These are phyloP conservation scores for Nysson spinosus DNA, from an alignment of 2,888 invertebrate genomes.

Conservation along the genomic window DNA sequence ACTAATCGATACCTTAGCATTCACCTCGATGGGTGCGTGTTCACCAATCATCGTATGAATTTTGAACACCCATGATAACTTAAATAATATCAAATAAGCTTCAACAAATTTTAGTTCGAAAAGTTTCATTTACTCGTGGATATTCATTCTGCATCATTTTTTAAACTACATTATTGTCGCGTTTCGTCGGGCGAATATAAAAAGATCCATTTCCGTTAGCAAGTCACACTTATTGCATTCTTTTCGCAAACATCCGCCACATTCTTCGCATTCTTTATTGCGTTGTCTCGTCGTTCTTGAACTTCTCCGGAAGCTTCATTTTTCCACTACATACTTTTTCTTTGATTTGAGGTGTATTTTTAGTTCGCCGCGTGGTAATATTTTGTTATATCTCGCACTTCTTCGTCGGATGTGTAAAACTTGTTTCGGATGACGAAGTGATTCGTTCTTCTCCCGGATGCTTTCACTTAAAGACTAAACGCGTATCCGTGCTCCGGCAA, in stretches of 20 bases:
- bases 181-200: neutral
- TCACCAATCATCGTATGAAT: no score
- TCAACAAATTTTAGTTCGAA: no score
- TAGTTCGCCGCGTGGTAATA: no score
- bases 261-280: neutral
- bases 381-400: neutral
- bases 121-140: no score
- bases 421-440: neutral
- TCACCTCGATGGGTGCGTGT: no score
- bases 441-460: conserved; percentile 43
- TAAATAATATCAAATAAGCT: no score
- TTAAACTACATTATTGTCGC: neutral
- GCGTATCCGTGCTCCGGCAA: conserved; percentile 44
- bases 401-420: neutral
- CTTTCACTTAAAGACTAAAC: conserved; percentile 60
- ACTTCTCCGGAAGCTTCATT: neutral
- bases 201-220: no score
- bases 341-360: no score
- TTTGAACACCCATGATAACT: no score
- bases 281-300: neutral
- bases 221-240: conserved; percentile 38
- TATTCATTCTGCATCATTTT: no score
- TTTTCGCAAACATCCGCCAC: neutral
- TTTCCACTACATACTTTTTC: no score
- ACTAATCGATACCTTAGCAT: no score